A percentile compares a stretch with the other conserved stretches of the same genome.
These are phyloP conservation scores for Drosophila burlai DNA, from an alignment of 1,140 invertebrate genomes.

Conservation along the genomic window DNA sequence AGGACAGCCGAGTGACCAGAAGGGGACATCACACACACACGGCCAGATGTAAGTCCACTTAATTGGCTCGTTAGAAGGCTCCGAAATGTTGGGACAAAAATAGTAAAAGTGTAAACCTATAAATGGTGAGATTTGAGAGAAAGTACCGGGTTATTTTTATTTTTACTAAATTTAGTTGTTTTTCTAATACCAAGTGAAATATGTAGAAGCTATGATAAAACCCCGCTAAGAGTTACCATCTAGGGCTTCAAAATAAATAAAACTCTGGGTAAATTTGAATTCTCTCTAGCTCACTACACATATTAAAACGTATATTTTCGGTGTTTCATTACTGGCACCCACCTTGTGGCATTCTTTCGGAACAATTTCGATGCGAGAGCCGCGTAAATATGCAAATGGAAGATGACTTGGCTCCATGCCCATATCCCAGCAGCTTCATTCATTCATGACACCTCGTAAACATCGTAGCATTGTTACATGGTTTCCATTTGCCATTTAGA, in stretches of 20 bases:
- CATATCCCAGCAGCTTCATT: neutral
- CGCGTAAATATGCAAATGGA: slow-evolving; percentile 40
- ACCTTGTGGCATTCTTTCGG: slow-evolving; percentile 19
- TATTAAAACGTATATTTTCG: neutral
- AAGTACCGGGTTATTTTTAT: no score
- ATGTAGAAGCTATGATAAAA: neutral
- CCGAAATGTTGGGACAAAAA: neutral
- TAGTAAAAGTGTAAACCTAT: neutral
- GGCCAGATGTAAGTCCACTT: slow-evolving; percentile 12
- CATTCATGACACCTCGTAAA: slow-evolving; percentile 50
- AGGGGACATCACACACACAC: slow-evolving; percentile 1
- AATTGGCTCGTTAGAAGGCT: slow-evolving; percentile 33
- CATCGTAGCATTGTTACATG: slow-evolving; percentile 27
- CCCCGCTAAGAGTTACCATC: neutral
- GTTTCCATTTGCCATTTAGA: slow-evolving; percentile 69
- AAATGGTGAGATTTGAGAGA: no score
- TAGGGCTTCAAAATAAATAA: neutral
- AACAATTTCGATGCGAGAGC: neutral
- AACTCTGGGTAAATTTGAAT: neutral
- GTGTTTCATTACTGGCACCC: slow-evolving; percentile 6
- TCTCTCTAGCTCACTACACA: neutral
- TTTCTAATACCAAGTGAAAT: neutral
- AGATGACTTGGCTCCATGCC: slow-evolving; percentile 13
- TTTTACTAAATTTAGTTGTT: neutral
- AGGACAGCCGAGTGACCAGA: slow-evolving; percentile 12